Conservation (phyloP, 2,797 vertebrate genomes). For the Rhincodon typus region DNA sequence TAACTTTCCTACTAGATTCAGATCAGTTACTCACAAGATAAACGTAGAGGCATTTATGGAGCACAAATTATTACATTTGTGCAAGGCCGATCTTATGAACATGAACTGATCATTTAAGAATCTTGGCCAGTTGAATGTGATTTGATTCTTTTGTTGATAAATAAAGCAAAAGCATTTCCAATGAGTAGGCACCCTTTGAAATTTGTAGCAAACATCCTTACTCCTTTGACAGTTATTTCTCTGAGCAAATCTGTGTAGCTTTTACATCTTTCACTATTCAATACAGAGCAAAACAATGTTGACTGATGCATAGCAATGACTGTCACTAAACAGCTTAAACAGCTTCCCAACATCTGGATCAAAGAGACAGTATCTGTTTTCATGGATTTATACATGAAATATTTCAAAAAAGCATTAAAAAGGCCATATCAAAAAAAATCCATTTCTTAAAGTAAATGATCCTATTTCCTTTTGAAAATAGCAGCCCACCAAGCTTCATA, state of each 20-base stretch:
- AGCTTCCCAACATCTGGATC: neutral
- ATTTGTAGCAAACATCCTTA: constrained; percentile 36
- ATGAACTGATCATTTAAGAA: neutral
- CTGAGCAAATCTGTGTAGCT: neutral
- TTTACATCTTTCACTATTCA: neutral
- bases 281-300: neutral
- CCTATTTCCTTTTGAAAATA: neutral
- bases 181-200: neutral
- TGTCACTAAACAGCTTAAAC: neutral
- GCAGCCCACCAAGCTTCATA: neutral
- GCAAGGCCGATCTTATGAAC: neutral
- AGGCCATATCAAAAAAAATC: neutral
- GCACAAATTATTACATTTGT: constrained; percentile 4
- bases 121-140: neutral
- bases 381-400: neutral
- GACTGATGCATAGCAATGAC: constrained; percentile 27
- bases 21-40: neutral
- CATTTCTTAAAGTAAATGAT: neutral
- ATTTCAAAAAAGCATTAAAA: neutral
- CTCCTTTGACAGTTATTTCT: neutral
- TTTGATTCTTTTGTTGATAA: neutral
- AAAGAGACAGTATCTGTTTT: neutral
- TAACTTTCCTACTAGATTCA: neutral
- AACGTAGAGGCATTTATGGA: neutral
- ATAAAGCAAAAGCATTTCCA: neutral